Evolutionary conservation across 2,797 vertebrate genomes (phyloP).

Genomic region (Hybognathus amarus): DNA sequence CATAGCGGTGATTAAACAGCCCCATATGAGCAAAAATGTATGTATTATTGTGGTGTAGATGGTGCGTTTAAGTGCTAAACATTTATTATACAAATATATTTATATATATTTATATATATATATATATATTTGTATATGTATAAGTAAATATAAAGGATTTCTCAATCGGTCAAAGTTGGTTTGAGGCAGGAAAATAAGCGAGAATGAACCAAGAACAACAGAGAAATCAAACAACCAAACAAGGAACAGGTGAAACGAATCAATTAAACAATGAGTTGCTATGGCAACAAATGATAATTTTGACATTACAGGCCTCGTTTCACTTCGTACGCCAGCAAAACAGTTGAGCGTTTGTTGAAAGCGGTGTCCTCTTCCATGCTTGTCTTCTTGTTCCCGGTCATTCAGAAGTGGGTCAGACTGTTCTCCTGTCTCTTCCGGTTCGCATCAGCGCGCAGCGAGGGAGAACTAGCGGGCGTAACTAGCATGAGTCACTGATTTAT

Average conservation of each 20-base stretch:
- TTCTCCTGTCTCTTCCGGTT: constrained; percentile 75
- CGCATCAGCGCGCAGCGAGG: constrained; percentile 72
- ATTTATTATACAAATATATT: not conserved
- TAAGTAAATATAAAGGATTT: not conserved
- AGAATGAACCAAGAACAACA: not conserved
- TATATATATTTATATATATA: no score
- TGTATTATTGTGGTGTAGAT: not conserved
- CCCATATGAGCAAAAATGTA: not conserved
- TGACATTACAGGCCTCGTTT: not conserved
- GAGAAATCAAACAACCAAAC: not conserved
- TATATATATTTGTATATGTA: no score
- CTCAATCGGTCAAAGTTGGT: not conserved
- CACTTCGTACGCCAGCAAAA: not conserved
- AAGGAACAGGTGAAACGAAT: not conserved
- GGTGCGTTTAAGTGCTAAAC: not conserved
- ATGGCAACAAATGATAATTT: not conserved
- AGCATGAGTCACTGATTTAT: constrained; percentile 61
- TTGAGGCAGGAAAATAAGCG: not conserved
- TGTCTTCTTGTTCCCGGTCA: constrained; percentile 75
- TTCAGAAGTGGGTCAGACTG: constrained; percentile 77
- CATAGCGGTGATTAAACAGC: not conserved
- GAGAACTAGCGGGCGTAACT: constrained; percentile 65
- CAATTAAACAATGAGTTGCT: not conserved
- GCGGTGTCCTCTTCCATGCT: constrained; percentile 45
- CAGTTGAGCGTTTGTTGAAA: not conserved